Evolutionary conservation across 2,888 invertebrate species (phyloP).

Genomic region (Leptodirus hochenwartii): DNA sequence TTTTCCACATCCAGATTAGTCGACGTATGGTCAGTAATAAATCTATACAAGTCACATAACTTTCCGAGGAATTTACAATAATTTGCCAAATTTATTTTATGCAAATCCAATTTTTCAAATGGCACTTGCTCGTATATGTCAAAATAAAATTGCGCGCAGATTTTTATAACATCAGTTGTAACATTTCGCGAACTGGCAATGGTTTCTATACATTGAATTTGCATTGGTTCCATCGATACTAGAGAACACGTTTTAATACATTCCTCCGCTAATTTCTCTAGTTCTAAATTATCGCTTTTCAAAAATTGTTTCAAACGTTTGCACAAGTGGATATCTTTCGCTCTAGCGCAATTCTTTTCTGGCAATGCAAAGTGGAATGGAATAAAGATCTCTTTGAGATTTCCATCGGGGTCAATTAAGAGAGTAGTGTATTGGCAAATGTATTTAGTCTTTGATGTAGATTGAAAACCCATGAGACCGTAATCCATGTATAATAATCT

Average conservation of each 20-base stretch:
- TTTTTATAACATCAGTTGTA: constrained; percentile 38
- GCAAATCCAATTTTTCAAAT: constrained; percentile 12
- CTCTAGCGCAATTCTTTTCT: constrained; percentile 71
- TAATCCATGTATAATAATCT: constrained; percentile 64
- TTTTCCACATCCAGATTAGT: constrained; percentile 16
- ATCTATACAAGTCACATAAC: constrained; percentile 20
- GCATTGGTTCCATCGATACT: constrained; percentile 52
- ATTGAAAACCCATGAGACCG: constrained; percentile 55
- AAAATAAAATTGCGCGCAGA: constrained; percentile 28
- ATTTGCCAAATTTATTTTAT: constrained; percentile 21
- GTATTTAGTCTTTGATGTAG: constrained; percentile 33
- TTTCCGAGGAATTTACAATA: constrained; percentile 13
- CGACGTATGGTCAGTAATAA: constrained; percentile 10
- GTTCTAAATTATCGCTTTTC: constrained; percentile 35
- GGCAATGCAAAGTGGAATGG: constrained; percentile 85
- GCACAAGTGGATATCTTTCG: constrained; percentile 73
- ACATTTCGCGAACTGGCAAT: constrained; percentile 44
- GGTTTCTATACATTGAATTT: constrained; percentile 52
- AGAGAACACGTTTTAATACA: constrained; percentile 38
- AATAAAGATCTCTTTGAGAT: constrained; percentile 62
- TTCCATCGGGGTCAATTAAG: constrained; percentile 68
- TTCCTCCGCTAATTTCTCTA: constrained; percentile 33
- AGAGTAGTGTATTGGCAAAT: constrained; percentile 52
- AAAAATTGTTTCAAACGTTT: constrained; percentile 53
- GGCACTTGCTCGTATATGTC: constrained; percentile 17